Percentiles rank a stretch among this genome's conserved stretches.
Conservation (phyloP, 2,888 invertebrate species). For the Heteromurus nitidus region DNA sequence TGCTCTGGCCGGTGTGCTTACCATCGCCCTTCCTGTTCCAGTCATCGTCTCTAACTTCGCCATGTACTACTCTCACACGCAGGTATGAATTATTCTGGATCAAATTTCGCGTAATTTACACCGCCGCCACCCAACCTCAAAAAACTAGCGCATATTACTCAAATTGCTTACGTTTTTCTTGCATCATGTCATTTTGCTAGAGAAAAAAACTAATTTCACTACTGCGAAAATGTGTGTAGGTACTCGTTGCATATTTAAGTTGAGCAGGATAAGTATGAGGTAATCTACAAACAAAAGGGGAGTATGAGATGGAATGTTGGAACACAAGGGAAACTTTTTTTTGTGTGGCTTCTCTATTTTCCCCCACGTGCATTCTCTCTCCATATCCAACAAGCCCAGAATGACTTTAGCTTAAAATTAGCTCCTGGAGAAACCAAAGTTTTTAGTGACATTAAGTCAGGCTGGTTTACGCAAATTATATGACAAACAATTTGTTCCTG, state of each 20-base stretch:
- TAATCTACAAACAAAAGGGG: too few species aligned
- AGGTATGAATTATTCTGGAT: conserved; percentile 20
- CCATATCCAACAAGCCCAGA: not conserved
- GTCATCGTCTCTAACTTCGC: conserved; percentile 99
- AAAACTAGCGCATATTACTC: not conserved
- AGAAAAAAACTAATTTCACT: not conserved
- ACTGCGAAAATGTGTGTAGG: too few species aligned
- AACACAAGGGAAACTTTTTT: not conserved
- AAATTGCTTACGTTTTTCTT: not conserved
- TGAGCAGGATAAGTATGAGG: too few species aligned
- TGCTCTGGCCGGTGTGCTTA: conserved; percentile 99
- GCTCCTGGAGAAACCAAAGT: not conserved
- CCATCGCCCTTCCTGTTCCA: conserved; percentile 95
- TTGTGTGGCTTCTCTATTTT: not conserved
- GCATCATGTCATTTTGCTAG: not conserved
- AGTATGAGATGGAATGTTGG: not conserved
- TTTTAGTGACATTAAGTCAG: conserved; percentile 1
- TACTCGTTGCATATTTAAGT: too few species aligned
- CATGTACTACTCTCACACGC: conserved; percentile 87
- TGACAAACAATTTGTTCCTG: not conserved
- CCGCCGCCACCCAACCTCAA: not conserved
- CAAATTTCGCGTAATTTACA: not conserved
- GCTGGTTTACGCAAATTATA: not conserved
- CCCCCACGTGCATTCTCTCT: not conserved
- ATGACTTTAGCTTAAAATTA: not conserved